Conservation (phyloP, 2,888 invertebrate genomes). For the Morinoia aosen region DNA sequence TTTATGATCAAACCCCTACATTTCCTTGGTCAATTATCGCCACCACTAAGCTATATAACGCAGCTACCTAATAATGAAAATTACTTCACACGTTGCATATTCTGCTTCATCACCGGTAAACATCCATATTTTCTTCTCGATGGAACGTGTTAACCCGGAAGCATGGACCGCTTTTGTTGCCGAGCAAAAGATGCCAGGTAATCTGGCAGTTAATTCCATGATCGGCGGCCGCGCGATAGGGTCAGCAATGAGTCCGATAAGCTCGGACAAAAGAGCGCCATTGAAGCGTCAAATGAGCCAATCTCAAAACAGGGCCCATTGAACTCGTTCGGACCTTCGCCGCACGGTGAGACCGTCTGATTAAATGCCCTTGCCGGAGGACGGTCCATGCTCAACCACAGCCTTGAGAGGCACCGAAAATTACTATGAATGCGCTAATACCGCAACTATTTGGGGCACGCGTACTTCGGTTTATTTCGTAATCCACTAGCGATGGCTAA, state of each 20-base stretch:
- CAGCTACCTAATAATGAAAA: too few relatives aligned
- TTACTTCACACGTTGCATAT: not conserved
- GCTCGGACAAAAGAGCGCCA: conserved; percentile 48
- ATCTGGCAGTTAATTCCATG: conserved; percentile 42
- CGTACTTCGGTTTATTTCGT: not conserved
- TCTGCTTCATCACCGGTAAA: not conserved
- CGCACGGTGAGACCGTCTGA: not conserved
- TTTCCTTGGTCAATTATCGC: too few relatives aligned
- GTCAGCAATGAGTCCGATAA: conserved; percentile 51
- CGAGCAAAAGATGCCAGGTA: conserved; percentile 7
- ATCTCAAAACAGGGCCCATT: conserved; percentile 48
- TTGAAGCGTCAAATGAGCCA: conserved; percentile 52
- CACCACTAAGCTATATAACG: too few relatives aligned
- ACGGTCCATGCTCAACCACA: not conserved
- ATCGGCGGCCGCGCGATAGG: conserved; percentile 47
- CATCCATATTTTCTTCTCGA: not conserved
- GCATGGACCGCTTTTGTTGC: not conserved
- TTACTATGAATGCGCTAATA: not conserved
- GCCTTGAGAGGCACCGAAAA: not conserved
- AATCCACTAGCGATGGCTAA: not conserved
- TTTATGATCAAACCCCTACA: too few relatives aligned
- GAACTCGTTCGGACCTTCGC: conserved; percentile 5
- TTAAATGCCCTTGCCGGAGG: not conserved
- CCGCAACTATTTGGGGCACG: not conserved
- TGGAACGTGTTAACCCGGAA: not conserved